These are phyloP conservation scores for Ammospiza caudacuta DNA, from an alignment of 2,113 vertebrate species.

Conservation along the genomic window DNA sequence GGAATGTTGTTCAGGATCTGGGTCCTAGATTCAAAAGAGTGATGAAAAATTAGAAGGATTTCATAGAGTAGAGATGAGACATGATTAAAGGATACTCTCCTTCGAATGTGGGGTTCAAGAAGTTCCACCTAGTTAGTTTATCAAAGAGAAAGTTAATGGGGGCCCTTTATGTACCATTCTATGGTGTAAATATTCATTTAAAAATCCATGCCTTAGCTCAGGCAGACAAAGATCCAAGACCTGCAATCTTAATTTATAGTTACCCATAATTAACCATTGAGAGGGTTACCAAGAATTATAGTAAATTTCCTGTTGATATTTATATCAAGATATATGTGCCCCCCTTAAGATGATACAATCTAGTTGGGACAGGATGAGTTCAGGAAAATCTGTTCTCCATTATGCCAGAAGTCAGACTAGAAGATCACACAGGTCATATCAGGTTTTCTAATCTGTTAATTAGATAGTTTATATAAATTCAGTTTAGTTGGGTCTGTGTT, in stretches of 20 bases:
- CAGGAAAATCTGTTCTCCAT: neutral
- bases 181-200: neutral
- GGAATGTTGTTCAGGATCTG: neutral
- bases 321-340: neutral
- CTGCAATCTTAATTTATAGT: neutral
- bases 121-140: slow-evolving; percentile 3
- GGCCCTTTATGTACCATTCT: neutral
- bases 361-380: neutral
- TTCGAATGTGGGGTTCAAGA: neutral
- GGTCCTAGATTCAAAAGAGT: neutral
- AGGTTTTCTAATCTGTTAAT: slow-evolving; percentile 28
- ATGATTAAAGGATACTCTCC: neutral
- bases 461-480: slow-evolving; percentile 10
- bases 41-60: neutral
- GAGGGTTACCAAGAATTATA: neutral
- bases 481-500: neutral
- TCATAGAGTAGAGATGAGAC: neutral
- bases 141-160: slow-evolving; percentile 2
- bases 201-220: neutral
- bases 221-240: neutral
- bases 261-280: neutral
- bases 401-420: neutral
- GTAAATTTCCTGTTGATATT: neutral
- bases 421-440: neutral
- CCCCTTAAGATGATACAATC: neutral